Evolutionary conservation across 2,888 invertebrate genomes (phyloP), one percentile per base, ranked within the genome.

Genomic region (Prionchulus punctatus): DNA sequence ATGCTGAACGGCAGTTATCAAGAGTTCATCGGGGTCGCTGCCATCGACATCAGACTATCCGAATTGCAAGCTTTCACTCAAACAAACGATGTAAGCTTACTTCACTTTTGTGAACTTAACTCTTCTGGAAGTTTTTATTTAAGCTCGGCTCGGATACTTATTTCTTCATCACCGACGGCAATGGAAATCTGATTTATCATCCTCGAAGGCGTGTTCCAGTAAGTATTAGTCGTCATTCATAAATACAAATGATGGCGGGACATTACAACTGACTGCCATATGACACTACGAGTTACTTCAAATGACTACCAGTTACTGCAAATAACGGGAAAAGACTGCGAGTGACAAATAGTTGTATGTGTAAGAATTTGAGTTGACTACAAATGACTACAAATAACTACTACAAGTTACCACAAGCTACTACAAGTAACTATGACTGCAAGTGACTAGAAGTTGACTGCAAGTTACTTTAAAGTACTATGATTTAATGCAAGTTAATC

Each of bases 101-200:
- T 7, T 48, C 26, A 48, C 7, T 7, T 7, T n/a, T 26, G 23
- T 7, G 7, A 7, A 7, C 7, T 7, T 48, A 48, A 48, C n/a
- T 12, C 7, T 7, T 36, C 12, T 12, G 18, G 12, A 26, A 12
- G n/a, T 48, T 48, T 26, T 48, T 48, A 48, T 7, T n/a, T 48
- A 26, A 12, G 7, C 26, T 7, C 26, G 26, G n/a, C n/a, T 23
- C 48, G 23, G 47, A 54, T 27, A 31, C 27, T 23, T 54, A 54
- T 28, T n/a, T 21, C 1, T 67, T 66, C 55, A 53, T 66, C 23
- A 62, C 67, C 7, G 69, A 69, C 57, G 65, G 66, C 60, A 70
- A 69, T 54, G 69, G 67, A 25, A 61, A 67, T 30, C 60, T 67
- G 28, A 57, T 68, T 43, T 67, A 62, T 43, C 69, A 69, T 62